Base-by-base conservation (phyloP, 2,888 invertebrate species). In the Ophraella communa region DNA sequence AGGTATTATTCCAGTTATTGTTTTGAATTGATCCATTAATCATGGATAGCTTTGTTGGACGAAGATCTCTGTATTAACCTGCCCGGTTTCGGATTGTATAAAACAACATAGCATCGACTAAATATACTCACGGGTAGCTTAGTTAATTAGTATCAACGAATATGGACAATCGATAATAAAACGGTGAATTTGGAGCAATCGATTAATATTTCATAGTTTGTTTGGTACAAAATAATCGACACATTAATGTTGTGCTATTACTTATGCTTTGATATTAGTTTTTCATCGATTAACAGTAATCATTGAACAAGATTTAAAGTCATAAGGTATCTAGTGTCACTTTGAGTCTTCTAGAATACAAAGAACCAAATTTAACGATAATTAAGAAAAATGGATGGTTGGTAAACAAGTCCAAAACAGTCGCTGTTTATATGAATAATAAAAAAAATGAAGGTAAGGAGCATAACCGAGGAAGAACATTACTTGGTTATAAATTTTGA, bases 21-120 rank as follows among this genome's bases (percentile, higher is more conserved):
- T 64, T 62, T 51, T 23, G 33, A 60, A 64, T 60, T 64, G 55
- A 60, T 42, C 59, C 60, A 64, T 64, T 60, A 55, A 60, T 64
- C 64, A 64, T 44, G 30, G 51, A 51, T 24, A 42, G 64, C 52
- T 64, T 53, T 60, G 60, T 55, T 44, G 17, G 51, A 33, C 30
- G 58, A 42, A 54, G 60, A 51, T 23, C 42, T 35, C 44, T 51
- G 39, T 23, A 58, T 59, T 60, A 54, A 47, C 60, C 56, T n/a
- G 18, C 7, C 14, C 27, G 33, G 27, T 23, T n/a, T 14, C 23
- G 54, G 52, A 44, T 33, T 53, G 45, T 21, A 58, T 30, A 49
- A 58, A 49, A 44, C 44, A 51, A 47, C 42, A n/a, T 17, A 30
- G n/a, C 11, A n/a, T 8, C 49, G 20, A 30, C 52, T 60, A 42